Percentiles rank a stretch among this genome's conserved stretches.
Evolutionary conservation across 1,140 invertebrate genomes (phyloP).

Genomic region (Hormaphis cornu): DNA sequence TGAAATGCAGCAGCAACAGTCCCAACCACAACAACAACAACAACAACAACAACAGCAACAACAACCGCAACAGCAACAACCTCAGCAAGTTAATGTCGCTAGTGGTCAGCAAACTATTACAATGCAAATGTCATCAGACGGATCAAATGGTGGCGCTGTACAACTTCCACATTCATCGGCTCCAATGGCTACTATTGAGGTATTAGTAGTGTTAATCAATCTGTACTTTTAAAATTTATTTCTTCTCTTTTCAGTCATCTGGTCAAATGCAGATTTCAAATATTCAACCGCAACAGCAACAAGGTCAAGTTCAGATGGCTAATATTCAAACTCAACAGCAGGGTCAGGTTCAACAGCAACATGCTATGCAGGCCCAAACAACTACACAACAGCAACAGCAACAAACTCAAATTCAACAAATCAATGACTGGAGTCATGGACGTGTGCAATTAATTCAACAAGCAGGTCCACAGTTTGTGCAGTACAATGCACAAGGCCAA

Average conservation of each 20-base stretch:
- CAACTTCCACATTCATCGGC: constrained; percentile 41
- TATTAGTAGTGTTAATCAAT: neutral
- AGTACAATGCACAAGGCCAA: constrained; percentile 45
- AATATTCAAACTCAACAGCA: constrained; percentile 44
- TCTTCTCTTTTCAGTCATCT: neutral
- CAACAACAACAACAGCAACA: constrained; percentile 42
- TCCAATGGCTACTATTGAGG: constrained; percentile 38
- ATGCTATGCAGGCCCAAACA: constrained; percentile 39
- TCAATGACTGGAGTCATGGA: constrained; percentile 33
- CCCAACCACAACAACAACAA: constrained; percentile 43
- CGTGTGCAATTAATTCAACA: constrained; percentile 31
- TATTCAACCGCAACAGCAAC: constrained; percentile 21
- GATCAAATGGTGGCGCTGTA: constrained; percentile 51
- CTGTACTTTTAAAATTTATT: too few species aligned
- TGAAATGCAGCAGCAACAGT: constrained; percentile 23
- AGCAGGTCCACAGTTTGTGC: constrained; percentile 43
- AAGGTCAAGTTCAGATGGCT: constrained; percentile 39
- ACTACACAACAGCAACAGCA: constrained; percentile 28
- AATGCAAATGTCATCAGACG: constrained; percentile 41
- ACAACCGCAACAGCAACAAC: constrained; percentile 43
- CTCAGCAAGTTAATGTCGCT: constrained; percentile 40
- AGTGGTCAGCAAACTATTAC: constrained; percentile 28
- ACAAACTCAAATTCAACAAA: constrained; percentile 31
- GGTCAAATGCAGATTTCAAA: constrained; percentile 27
- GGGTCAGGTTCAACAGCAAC: constrained; percentile 44